Conservation (phyloP, 2,797 vertebrate genomes). For the Fistularia tabacaria region DNA sequence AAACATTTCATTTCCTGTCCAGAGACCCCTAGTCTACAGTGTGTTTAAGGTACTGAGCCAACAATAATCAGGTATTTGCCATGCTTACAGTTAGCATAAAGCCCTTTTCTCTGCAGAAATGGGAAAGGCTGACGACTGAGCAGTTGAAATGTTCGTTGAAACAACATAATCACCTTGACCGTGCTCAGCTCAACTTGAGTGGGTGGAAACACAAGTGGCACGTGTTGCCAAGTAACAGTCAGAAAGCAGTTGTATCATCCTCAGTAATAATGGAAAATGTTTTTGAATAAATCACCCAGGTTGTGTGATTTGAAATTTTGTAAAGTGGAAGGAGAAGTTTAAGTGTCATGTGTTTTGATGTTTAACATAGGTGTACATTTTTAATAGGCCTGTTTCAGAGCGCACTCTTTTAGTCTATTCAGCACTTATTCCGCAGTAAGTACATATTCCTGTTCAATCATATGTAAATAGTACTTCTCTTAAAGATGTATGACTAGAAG, state of each 20-base stretch:
- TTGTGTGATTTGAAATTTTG: not conserved
- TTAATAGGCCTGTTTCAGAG: not conserved
- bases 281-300: constrained; percentile 6
- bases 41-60: constrained; percentile 6
- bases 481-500: not conserved
- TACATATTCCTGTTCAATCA: too few relatives aligned
- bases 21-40: constrained; percentile 34
- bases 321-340: not conserved
- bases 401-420: too few relatives aligned
- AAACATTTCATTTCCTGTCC: constrained; percentile 55
- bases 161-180: constrained; percentile 50
- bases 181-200: constrained; percentile 43
- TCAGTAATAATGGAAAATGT: constrained; percentile 17
- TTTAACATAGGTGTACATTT: not conserved
- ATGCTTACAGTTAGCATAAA: constrained; percentile 24
- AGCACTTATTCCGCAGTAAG: too few relatives aligned
- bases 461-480: not conserved
- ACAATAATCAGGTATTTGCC: constrained; percentile 19
- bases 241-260: constrained; percentile 19
- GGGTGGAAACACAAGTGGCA: constrained; percentile 48
- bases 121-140: constrained; percentile 26
- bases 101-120: constrained; percentile 19
- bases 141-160: constrained; percentile 34
- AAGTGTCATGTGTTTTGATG: too few relatives aligned
- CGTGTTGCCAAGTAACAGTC: constrained; percentile 66